These are phyloP conservation scores for Aphyosemion australe DNA, from an alignment of 2,113 vertebrate genomes.

Conservation along the genomic window DNA sequence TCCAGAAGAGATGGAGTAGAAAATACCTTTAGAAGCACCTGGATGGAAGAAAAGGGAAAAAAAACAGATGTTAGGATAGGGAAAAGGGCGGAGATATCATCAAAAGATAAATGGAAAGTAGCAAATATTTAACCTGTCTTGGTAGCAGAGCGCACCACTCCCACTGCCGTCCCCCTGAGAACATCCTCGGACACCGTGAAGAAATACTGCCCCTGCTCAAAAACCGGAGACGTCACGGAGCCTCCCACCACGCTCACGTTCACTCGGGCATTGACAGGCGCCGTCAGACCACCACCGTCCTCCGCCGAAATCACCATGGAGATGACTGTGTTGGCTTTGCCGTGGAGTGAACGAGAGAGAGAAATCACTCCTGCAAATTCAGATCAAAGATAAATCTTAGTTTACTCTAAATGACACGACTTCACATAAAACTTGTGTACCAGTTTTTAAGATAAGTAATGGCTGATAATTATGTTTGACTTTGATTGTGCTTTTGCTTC, in stretches of 20 bases:
- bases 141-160: conserved; percentile 83
- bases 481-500: too few species aligned
- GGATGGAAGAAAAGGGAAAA: background rate
- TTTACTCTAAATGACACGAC: too few species aligned
- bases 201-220: conserved; percentile 93
- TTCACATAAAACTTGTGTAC: too few species aligned
- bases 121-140: conserved; percentile 63
- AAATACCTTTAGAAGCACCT: conserved; percentile 85
- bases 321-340: conserved; percentile 89
- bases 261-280: conserved; percentile 85
- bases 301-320: conserved; percentile 89
- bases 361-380: conserved; percentile 85
- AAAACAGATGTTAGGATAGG: background rate
- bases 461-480: too few species aligned
- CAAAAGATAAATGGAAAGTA: background rate
- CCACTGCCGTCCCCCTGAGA: conserved; percentile 85
- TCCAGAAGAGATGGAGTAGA: conserved; percentile 89
- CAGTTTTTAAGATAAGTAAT: too few species aligned
- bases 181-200: conserved; percentile 88
- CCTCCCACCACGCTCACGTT: conserved; percentile 94
- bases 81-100: background rate
- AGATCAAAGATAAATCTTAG: background rate
- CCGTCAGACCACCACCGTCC: conserved; percentile 88
- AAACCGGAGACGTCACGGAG: conserved; percentile 86
- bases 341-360: conserved; percentile 88